Base-by-base conservation (phyloP, 2,797 vertebrate species). In the Eupleurogrammus muticus region DNA sequence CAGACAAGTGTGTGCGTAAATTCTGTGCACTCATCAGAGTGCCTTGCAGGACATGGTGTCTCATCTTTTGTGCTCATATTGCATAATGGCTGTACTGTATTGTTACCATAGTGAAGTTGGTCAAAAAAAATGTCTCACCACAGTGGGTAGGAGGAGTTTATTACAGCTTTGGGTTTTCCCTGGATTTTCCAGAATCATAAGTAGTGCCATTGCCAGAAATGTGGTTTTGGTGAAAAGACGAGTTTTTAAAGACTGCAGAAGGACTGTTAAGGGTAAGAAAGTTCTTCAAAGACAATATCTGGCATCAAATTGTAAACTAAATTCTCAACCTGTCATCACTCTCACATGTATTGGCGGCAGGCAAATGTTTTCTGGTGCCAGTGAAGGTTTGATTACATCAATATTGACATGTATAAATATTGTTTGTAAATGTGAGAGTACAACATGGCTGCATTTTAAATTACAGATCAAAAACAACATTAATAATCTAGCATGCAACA, bases 161-260 rank as follows among this genome's bases (percentile, higher is more conserved):
- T 28, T 38, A 35, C 32, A 42, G 42, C 40, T 68, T 35, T 62
- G 66, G 72, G 49, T 66, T 86, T 88, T 74, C 81, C 75, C 64
- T 75, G 69, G 51, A 60, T 75, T 90, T 89, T 84, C 73, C 77
- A 80, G 35, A 66, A 51, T 12, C 20, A 8, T 44, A 38, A 8
- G 52, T 67, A 35, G 56, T 35, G 24, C 4, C 14, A 32, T 17
- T 62, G 57, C 38, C 80, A 77, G 36, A 46, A 62, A 24, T 72
- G 36, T 55, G 59, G 28, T 40, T 79, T 66, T 61, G 23, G 19
- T 73, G 59, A 48, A 63, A 57, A 73, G 60, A 13, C 21, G 5
- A 2, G 21, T 34, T 67, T 73, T 68, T 47, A 19, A 46, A 54
- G 16, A 51, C 3, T 17, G 20, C 56, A 52, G 60, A 5, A 61